phyloP scores from a whole-genome alignment of 2,888 invertebrate genomes.

The Eubasilissa splendida region DNA sequence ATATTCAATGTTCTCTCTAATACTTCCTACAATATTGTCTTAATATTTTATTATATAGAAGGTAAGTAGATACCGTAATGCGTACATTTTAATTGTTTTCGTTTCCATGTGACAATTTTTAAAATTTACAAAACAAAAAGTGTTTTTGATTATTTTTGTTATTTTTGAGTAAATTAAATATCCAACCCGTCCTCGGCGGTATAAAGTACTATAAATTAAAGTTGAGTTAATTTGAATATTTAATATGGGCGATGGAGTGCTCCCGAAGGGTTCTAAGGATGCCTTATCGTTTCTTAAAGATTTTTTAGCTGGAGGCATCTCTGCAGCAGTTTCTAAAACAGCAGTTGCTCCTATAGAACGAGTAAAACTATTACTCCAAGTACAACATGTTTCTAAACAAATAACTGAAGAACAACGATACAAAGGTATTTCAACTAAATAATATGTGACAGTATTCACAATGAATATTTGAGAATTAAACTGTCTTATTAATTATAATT shows the following conservation, averaged over 20 bases:
- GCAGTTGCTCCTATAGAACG: constrained; percentile 96
- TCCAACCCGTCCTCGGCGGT: too few species aligned
- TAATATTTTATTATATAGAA: too few species aligned
- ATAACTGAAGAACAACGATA: constrained; percentile 89
- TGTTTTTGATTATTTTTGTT: background rate
- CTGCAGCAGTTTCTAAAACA: constrained; percentile 95
- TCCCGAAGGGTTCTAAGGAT: constrained; percentile 68
- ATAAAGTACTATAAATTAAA: too few species aligned
- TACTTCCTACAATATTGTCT: too few species aligned
- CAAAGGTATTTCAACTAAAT: constrained; percentile 70
- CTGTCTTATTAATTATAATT: too few species aligned
- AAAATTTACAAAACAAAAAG: background rate
- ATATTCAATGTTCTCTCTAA: too few species aligned
- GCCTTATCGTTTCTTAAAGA: constrained; percentile 91
- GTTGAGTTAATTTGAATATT: background rate
- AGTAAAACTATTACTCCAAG: constrained; percentile 94
- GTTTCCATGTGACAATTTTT: too few species aligned
- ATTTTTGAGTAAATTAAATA: background rate
- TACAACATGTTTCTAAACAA: constrained; percentile 94
- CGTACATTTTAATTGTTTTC: too few species aligned
- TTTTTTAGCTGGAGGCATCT: constrained; percentile 92
- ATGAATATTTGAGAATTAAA: background rate
- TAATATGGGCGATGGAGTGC: constrained; percentile 11
- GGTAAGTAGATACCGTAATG: too few species aligned
- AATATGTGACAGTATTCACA: background rate